Percentiles rank a stretch among this genome's conserved stretches.
phyloP scores from a whole-genome alignment of 2,888 invertebrate species.

The Cylloceria caligata region DNA sequence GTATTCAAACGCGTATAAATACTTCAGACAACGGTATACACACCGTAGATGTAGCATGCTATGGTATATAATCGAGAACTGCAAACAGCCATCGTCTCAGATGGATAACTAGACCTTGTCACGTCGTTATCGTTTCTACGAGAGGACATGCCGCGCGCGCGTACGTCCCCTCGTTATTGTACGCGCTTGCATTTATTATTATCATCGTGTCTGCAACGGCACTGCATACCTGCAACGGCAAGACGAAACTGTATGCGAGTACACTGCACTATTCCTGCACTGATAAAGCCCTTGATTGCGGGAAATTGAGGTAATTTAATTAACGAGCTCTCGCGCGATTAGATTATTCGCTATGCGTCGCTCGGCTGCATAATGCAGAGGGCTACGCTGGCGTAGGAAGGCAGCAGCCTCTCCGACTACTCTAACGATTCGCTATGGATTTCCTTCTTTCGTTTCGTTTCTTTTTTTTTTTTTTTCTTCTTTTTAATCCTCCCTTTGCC shows the following conservation, averaged over 20 bases:
- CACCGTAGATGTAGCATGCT: neutral
- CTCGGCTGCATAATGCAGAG: conserved; percentile 30
- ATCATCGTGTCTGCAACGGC: conserved; percentile 17
- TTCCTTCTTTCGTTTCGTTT: neutral
- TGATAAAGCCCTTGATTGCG: conserved; percentile 55
- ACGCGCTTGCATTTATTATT: conserved; percentile 47
- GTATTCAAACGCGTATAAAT: neutral
- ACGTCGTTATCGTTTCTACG: conserved; percentile 53
- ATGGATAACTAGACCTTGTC: conserved; percentile 60
- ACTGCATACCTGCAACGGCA: conserved; percentile 7
- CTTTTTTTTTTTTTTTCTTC: neutral
- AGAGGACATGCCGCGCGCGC: conserved; percentile 22
- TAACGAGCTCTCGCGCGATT: conserved; percentile 57
- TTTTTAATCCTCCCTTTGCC: neutral
- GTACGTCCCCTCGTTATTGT: conserved; percentile 42
- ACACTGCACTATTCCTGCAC: conserved; percentile 24
- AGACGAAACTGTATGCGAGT: neutral
- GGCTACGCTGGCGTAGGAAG: conserved; percentile 16
- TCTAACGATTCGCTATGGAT: conserved; percentile 33
- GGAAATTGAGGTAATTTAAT: conserved; percentile 60
- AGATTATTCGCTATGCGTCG: conserved; percentile 55
- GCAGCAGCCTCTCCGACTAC: conserved; percentile 23
- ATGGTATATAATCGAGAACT: conserved; percentile 38
- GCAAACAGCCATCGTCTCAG: conserved; percentile 38
- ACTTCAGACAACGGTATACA: neutral